Base-by-base conservation (phyloP, 1,140 invertebrate genomes). In the Oncopeltus fasciatus region DNA sequence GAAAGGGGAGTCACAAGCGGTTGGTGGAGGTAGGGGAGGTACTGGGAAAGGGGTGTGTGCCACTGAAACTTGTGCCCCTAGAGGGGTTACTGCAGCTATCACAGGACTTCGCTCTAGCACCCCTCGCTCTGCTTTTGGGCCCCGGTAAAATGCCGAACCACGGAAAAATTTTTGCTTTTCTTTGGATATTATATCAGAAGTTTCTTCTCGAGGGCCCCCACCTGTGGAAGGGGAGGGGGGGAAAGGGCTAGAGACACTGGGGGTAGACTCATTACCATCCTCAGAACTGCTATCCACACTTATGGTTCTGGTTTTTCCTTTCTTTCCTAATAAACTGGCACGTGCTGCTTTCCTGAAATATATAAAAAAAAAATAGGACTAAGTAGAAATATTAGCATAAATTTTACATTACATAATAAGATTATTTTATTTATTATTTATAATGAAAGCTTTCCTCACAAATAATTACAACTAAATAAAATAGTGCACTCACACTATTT, bases 161-260 rank as follows among this genome's bases (percentile, higher is more conserved):
- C 85, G 79, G 78, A 88, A 90, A 76, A 88, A 88, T 73, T 88
- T 88, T 75, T 87, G 86, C 76, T 88, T 89, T 74, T 88, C 85
- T 75, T 87, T 87, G 53, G 86, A 88, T 78, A 90, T 87, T 68
- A 80, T 80, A 73, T 86, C 85, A 80, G 64, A 63, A 31, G 56
- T 53, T 53, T 53, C 49, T 24, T 53, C 49, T 81, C 78, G 68
- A 77, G 76, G 66, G 70, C 67, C 72, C 70, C 69, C 66, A 68
- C 47, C 63, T 60, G 63, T 63, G 67, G 68, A 66, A 68, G 68
- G 70, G 69, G 73, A 70, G 71, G 74, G 72, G 69, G 71, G 69
- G 70, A 72, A 71, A 63, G 69, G 68, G 72, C 49, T 53, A 24
- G 49, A 26, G 18, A 72, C 69, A 71, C 72, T 68, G 68, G 75